Evolutionary conservation across 1,140 invertebrate species (phyloP).

Genomic region (Contarinia nasturtii): DNA sequence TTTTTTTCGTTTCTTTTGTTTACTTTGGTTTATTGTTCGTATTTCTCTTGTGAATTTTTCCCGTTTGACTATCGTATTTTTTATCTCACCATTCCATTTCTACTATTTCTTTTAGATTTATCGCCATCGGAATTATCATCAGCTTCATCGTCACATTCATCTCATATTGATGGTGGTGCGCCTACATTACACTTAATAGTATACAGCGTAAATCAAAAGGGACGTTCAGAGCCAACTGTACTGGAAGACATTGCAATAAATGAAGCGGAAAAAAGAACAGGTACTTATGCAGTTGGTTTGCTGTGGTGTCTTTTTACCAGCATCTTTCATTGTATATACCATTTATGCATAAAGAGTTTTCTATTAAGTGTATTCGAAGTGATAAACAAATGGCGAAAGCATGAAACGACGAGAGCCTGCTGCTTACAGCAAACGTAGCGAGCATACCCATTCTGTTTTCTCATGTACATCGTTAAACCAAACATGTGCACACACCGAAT

Average conservation of each 20-base stretch:
- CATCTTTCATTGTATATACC: neutral
- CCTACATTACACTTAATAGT: slow-evolving; percentile 52
- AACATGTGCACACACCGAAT: neutral
- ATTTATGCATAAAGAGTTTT: no score
- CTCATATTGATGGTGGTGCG: slow-evolving; percentile 23
- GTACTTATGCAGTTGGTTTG: slow-evolving; percentile 29
- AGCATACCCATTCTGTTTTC: no score
- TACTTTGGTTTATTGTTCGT: no score
- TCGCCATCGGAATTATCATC: slow-evolving; percentile 18
- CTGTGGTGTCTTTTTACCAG: slow-evolving; percentile 1
- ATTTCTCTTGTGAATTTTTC: no score
- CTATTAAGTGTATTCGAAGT: no score
- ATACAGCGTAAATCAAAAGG: slow-evolving; percentile 74
- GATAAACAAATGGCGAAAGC: no score
- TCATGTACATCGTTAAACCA: no score
- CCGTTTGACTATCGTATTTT: no score
- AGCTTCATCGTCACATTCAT: neutral
- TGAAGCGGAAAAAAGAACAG: slow-evolving; percentile 68
- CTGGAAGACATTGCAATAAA: slow-evolving; percentile 71
- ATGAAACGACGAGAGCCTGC: no score
- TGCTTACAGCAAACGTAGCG: no score
- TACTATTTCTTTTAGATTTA: slow-evolving; percentile 13
- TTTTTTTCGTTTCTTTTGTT: no score
- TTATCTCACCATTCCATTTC: no score
- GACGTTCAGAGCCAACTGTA: slow-evolving; percentile 56